phyloP scores from a whole-genome alignment of 2,888 invertebrate species.

The Salticus scenicus region DNA sequence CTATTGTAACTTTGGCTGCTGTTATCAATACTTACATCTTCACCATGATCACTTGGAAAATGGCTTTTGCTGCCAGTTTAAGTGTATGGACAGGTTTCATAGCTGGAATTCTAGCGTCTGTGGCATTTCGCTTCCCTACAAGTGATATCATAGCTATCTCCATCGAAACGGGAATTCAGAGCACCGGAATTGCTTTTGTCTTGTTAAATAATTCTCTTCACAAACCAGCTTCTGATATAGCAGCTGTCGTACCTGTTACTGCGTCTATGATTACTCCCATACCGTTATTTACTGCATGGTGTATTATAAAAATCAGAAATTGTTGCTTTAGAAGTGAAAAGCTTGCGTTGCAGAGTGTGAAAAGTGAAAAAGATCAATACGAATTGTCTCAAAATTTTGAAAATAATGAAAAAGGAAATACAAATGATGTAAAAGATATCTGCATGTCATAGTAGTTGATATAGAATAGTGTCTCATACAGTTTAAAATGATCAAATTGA shows the following conservation, averaged over 20 bases:
- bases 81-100: conserved; percentile 88
- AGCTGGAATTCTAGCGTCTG: conserved; percentile 82
- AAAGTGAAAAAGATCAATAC: neutral
- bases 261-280: conserved; percentile 83
- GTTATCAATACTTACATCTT: conserved; percentile 92
- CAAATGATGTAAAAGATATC: too few species aligned
- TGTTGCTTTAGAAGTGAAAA: conserved; percentile 29
- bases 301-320: conserved; percentile 45
- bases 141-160: conserved; percentile 88
- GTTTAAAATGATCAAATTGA: too few species aligned
- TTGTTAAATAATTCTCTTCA: conserved; percentile 86
- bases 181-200: conserved; percentile 93
- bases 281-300: conserved; percentile 79
- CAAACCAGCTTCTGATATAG: conserved; percentile 90
- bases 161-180: conserved; percentile 93
- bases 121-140: conserved; percentile 80
- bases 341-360: conserved; percentile 23
- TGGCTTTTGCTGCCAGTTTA: conserved; percentile 85
- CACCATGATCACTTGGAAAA: conserved; percentile 89
- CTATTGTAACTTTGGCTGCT: conserved; percentile 90
- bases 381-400: too few species aligned
- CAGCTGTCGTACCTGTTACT: conserved; percentile 75
- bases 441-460: too few species aligned
- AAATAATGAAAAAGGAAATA: too few species aligned
- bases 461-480: too few species aligned